Conservation (phyloP, 37 sponge, comb jelly and placozoan genomes). For the Geodia barretti region DNA sequence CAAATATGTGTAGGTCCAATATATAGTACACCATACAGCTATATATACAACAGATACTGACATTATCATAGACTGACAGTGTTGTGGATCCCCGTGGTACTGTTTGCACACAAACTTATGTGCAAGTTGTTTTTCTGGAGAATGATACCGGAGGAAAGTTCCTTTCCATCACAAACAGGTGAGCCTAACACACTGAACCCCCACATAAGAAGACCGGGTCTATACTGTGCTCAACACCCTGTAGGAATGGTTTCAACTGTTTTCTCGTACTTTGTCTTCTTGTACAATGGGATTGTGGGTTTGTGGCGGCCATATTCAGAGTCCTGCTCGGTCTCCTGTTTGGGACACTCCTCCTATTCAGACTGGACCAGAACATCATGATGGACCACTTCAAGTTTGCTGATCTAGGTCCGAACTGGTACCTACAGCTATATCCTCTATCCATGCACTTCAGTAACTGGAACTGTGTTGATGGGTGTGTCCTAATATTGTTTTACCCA, state of each 20-base stretch:
- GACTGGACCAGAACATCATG: constrained; percentile 30
- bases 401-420: constrained; percentile 13
- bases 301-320: not conserved
- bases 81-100: not conserved
- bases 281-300: constrained; percentile 26
- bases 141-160: constrained; percentile 3
- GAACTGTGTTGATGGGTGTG: too few species aligned
- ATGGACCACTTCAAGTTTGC: constrained; percentile 27
- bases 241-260: constrained; percentile 12
- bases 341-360: constrained; percentile 17
- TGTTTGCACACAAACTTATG: not conserved
- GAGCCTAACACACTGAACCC: not conserved
- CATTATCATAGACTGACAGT: not conserved
- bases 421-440: not conserved
- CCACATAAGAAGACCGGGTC: not conserved
- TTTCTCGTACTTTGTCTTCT: constrained; percentile 19
- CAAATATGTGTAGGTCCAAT: not conserved
- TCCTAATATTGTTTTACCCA: too few species aligned
- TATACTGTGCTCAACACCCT: not conserved
- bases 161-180: constrained; percentile 3
- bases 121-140: constrained; percentile 7
- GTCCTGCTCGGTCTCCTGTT: not conserved
- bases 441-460: too few species aligned
- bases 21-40: not conserved
- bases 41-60: not conserved